Percentiles rank a stretch among this genome's conserved stretches.
These are phyloP conservation scores for Frieseomelitta varia DNA, from an alignment of 1,140 invertebrate genomes.

Conservation along the genomic window DNA sequence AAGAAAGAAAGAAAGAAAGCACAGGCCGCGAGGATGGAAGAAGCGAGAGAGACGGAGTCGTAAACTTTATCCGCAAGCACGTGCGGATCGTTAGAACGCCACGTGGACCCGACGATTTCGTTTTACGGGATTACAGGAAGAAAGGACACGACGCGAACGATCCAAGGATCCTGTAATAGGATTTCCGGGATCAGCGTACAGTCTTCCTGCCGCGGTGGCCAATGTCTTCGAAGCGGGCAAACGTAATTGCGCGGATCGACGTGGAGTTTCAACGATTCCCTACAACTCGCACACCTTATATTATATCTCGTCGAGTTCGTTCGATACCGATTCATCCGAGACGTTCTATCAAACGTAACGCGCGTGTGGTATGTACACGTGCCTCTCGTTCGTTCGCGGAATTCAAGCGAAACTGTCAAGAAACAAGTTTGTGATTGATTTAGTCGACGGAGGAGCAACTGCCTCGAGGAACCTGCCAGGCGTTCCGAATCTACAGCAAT, in stretches of 20 bases:
- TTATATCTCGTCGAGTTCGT: not conserved
- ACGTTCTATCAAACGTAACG: not conserved
- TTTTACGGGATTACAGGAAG: slow-evolving; percentile 54
- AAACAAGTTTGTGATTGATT: not conserved
- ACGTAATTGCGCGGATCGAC: slow-evolving; percentile 14
- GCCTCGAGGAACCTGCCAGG: slow-evolving; percentile 35
- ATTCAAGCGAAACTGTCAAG: not conserved
- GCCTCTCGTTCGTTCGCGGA: not conserved
- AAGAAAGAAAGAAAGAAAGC: not conserved
- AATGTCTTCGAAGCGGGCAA: slow-evolving; percentile 27
- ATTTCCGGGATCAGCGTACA: slow-evolving; percentile 55
- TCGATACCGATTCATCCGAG: not conserved
- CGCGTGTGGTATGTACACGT: no score
- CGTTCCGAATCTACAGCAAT: slow-evolving; percentile 1
- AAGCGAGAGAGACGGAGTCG: slow-evolving; percentile 17
- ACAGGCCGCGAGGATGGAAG: not conserved
- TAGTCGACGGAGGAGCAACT: not conserved
- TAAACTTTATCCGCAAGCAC: slow-evolving; percentile 54
- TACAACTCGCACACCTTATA: not conserved
- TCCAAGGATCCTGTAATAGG: slow-evolving; percentile 54
- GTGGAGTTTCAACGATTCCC: not conserved
- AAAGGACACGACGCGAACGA: slow-evolving; percentile 31
- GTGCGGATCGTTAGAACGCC: slow-evolving; percentile 50
- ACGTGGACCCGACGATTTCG: slow-evolving; percentile 58
- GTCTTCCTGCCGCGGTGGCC: not conserved